Conservation (phyloP, 2,113 vertebrate species). For the Melospiza melodia region DNA sequence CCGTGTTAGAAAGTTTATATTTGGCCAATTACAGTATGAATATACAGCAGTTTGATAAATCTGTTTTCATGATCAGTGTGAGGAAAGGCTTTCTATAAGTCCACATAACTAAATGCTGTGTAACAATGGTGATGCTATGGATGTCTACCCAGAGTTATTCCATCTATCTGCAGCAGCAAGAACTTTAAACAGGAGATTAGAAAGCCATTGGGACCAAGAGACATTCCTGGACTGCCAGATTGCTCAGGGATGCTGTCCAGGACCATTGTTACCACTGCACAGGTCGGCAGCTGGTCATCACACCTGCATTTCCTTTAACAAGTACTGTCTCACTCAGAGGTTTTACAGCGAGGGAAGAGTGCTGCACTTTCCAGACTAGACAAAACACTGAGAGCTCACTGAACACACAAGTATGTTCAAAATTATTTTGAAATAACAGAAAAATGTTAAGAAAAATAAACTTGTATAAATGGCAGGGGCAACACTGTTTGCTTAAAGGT, state of each 20-base stretch:
- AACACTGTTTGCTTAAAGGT: not conserved
- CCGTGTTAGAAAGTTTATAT: not conserved
- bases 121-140: not conserved
- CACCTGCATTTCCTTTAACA: not conserved
- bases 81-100: not conserved
- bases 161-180: not conserved
- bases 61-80: not conserved
- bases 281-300: not conserved
- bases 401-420: not conserved
- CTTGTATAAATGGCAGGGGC: not conserved
- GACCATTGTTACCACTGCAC: accelerated
- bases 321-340: not conserved
- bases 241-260: not conserved
- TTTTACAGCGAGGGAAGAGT: not conserved
- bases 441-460: not conserved
- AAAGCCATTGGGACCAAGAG: not conserved
- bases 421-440: not conserved
- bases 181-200: not conserved
- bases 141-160: not conserved
- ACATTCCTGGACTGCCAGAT: not conserved
- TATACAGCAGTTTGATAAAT: not conserved
- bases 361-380: not conserved
- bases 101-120: not conserved
- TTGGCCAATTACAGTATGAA: not conserved
- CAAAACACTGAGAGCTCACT: not conserved